Conservation (phyloP, 2,797 vertebrate genomes). For the Artibeus lituratus region DNA sequence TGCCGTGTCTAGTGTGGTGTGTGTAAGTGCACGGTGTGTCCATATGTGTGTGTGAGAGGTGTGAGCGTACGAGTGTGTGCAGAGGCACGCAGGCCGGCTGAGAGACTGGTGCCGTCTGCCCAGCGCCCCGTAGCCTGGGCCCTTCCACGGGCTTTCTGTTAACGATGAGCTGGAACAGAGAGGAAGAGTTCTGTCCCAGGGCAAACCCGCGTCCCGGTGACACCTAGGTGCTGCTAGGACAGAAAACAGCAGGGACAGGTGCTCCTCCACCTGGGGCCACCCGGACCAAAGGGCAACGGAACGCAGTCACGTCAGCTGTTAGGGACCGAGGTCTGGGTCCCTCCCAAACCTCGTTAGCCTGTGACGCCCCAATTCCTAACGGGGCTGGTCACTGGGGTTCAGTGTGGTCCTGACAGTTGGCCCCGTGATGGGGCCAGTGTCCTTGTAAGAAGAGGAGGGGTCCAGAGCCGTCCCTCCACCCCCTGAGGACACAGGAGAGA, state of each 20-base stretch:
- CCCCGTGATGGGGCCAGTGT: accelerated
- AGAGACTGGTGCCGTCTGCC: not conserved
- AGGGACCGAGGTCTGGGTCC: not conserved
- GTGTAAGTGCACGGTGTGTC: no score
- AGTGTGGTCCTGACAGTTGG: not conserved
- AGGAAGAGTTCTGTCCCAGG: not conserved
- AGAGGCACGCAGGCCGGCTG: not conserved
- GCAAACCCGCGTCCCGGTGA: accelerated
- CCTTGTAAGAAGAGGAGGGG: not conserved
- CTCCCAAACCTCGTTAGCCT: not conserved
- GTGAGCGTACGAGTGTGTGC: no score
- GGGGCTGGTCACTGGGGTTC: not conserved
- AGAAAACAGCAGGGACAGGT: no score
- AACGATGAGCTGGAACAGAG: not conserved
- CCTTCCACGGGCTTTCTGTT: not conserved
- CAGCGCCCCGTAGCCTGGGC: not conserved
- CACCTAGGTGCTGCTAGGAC: accelerated
- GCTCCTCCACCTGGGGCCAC: not conserved
- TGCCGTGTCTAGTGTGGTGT: no score
- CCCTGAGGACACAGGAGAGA: not conserved
- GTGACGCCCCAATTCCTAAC: not conserved
- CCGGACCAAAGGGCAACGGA: accelerated
- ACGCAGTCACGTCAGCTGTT: no score
- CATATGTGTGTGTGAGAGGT: no score
- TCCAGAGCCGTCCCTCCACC: not conserved